Evolutionary conservation across 2,797 vertebrate genomes (phyloP), one percentile per base, ranked within the genome.

Genomic region (Lacerta viridis): DNA sequence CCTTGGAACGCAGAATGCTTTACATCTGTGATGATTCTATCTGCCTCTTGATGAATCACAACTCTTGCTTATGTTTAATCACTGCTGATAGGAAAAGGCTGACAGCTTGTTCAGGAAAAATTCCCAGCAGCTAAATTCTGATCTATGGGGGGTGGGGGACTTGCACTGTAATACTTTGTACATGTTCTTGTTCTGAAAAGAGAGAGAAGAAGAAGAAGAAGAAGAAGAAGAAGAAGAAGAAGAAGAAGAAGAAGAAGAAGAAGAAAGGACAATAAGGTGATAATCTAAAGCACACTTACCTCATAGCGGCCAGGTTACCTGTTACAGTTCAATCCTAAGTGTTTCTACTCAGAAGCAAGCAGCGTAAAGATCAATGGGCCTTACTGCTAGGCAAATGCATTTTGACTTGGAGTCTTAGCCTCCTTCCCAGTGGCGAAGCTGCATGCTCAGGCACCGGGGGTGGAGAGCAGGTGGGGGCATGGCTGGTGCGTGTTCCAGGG

Each of bases 61-160:
- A 93, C 74, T 90, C 88, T 88, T 93, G 90, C 93, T 96, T 96
- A 94, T 93, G 94, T 96, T 96, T 97, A 95, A 97, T 96, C 94
- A 96, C 94, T 92, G 90, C 94, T 96, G 94, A 95, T 94, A 96
- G 94, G 90, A 95, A 94, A 88, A 95, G 59, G 91, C 90, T 96
- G 94, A 97, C 95, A 96, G 93, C 87, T 93, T 97, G 93, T 95
- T 91, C 90, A 23, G 83, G 84, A 84, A 92, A 92, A 94, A 92
- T 77, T 84, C 88, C 89, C 91, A 91, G 72, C 90, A 92, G 82
- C 75, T 91, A 88, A 93, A 93, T 91, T 80, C 39, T 92, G 88
- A 91, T 91, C 84, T 93, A 84, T 46, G 83, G 41, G 90, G 88
- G 3, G 83, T 68, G 27, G 78, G 27, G 27, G 87, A 69, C 83